Evolutionary conservation across 2,888 invertebrate genomes (phyloP), one percentile per base, ranked within the genome.

Genomic region (Brachylomia viminalis): DNA sequence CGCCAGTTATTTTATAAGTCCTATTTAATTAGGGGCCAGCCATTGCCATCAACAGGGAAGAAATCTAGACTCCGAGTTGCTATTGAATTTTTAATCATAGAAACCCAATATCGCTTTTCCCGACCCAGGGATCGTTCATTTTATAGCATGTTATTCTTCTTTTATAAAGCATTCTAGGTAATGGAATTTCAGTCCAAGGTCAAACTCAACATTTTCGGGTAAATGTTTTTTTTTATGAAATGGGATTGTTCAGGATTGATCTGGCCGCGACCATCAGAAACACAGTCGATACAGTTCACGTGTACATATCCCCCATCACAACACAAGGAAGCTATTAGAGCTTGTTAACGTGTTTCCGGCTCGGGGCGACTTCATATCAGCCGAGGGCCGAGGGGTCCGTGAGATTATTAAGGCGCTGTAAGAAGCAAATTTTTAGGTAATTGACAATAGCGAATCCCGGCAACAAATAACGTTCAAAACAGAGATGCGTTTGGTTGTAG

Each of bases 331-430:
- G 27, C 33, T 58, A 42, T 80, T 77, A 64, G 5, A 73, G 42
- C 74, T 80, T 74, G 73, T 80, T 77, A 45, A 27, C 42, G 49
- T 64, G 73, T 80, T 58, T 73, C 77, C 81, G 62, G 42, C 11
- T 38, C 56, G 56, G n/a, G 30, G 30, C 80, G 56, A 77, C 62
- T 45, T n/a, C n/a, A 56, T 80, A 6, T 20, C 62, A 27, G 56
- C 30, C 62, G 64, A n/a, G n/a, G 49, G 17, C 62, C 6, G 47
- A 64, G 62, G 62, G 80, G 62, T 80, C 62, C 49, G 64, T 61
- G 42, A 61, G 23, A 61, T 27, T 20, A 42, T 23, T n/a, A n/a
- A 38, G 4, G 2, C 38, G 38, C n/a, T n/a, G n/a, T n/a, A n/a
- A n/a, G n/a, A n/a, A n/a, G n/a, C n/a, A n/a, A n/a, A n/a, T n/a